Evolutionary conservation across 2,888 invertebrate species (phyloP).

Genomic region (Netelia virgata): DNA sequence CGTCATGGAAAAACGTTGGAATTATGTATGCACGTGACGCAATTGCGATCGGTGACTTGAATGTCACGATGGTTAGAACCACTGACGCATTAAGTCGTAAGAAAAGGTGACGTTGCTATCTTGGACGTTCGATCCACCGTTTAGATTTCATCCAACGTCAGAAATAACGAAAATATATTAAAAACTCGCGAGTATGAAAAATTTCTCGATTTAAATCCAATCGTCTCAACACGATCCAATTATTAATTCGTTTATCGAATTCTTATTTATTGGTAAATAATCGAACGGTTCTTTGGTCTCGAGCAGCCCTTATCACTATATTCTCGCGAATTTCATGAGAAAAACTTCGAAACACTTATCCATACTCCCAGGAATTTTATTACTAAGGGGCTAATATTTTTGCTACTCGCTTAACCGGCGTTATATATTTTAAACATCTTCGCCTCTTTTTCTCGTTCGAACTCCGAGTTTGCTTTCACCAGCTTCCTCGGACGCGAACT

Average conservation of each 20-base stretch:
- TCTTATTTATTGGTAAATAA: no score
- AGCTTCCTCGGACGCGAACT: constrained; percentile 20
- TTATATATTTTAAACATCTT: neutral
- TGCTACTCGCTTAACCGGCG: neutral
- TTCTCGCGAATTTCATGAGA: neutral
- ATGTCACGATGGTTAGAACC: constrained; percentile 5
- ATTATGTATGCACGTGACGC: neutral
- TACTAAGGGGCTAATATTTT: neutral
- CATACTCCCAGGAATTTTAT: neutral
- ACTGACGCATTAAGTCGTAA: constrained; percentile 20
- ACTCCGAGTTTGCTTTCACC: neutral
- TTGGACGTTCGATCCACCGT: neutral
- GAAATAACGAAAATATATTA: neutral
- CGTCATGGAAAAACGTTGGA: constrained; percentile 34
- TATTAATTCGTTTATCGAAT: neutral
- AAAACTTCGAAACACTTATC: neutral
- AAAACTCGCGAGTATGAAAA: no score
- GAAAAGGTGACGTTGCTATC: neutral
- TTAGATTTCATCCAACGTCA: neutral
- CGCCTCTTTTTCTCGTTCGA: constrained; percentile 4
- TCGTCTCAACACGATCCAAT: neutral
- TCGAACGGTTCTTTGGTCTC: no score
- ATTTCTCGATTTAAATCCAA: neutral
- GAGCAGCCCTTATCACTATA: no score
- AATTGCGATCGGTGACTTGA: constrained; percentile 34